Percentiles rank a stretch among this genome's conserved stretches.
Evolutionary conservation across 2,113 vertebrate genomes (phyloP).

Genomic region (Lophius piscatorius): DNA sequence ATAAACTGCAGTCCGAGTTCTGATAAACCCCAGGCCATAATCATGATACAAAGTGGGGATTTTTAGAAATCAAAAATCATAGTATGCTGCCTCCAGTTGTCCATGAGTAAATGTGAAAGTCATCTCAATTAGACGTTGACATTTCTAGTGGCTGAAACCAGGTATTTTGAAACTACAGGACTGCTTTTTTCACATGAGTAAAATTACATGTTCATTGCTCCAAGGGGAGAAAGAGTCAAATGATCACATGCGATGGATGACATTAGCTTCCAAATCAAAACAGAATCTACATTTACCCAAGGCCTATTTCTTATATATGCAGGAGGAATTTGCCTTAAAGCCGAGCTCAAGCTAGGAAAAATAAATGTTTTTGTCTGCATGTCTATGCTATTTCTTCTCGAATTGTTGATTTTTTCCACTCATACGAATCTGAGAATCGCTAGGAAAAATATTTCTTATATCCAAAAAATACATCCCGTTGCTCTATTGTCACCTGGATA

Average conservation of each 20-base stretch:
- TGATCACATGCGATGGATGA: conserved; percentile 7
- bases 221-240: conserved; percentile 35
- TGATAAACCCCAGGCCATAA: too few species aligned
- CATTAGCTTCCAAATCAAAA: conserved; percentile 19
- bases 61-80: neutral
- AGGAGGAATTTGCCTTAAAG: conserved; percentile 1
- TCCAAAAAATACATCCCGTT: conserved; percentile 60
- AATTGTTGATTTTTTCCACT: conserved; percentile 18
- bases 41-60: too few species aligned
- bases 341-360: conserved; percentile 18
- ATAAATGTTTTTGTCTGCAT: conserved; percentile 58
- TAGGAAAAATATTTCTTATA: conserved; percentile 56
- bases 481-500: conserved; percentile 42
- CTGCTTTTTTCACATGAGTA: neutral
- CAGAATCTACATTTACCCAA: neutral
- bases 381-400: conserved; percentile 33
- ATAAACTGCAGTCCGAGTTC: neutral
- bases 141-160: neutral
- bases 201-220: conserved; percentile 5
- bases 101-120: neutral
- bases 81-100: neutral
- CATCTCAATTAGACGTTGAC: neutral
- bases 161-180: neutral
- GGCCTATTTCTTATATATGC: neutral
- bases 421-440: conserved; percentile 31